phyloP scores from a whole-genome alignment of 2,113 vertebrate genomes.

The Cephalopterus ornatus region DNA sequence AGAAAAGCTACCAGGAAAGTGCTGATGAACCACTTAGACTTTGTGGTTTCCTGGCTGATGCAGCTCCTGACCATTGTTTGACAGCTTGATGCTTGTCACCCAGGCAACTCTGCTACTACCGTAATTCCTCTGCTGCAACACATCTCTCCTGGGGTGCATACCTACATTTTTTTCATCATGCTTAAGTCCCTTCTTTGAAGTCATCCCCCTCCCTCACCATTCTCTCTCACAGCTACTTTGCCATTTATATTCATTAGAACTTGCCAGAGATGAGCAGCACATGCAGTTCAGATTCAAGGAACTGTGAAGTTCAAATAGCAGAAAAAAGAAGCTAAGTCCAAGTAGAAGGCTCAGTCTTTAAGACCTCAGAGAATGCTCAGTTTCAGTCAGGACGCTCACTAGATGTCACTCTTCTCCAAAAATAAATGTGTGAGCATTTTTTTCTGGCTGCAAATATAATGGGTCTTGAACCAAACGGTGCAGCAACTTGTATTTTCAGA shows the following conservation, averaged over 20 bases:
- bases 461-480: not conserved
- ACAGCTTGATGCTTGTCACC: not conserved
- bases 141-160: not conserved
- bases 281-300: not conserved
- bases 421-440: not conserved
- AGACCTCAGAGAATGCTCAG: not conserved
- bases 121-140: not conserved
- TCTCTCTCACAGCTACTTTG: not conserved
- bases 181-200: not conserved
- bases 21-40: not conserved
- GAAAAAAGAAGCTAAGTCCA: not conserved
- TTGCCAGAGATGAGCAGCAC: not conserved
- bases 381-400: not conserved
- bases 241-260: not conserved
- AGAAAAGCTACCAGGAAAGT: not conserved
- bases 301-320: not conserved
- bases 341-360: not conserved
- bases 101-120: not conserved
- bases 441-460: not conserved
- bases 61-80: not conserved
- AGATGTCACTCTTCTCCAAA: constrained; percentile 66
- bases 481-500: not conserved
- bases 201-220: not conserved
- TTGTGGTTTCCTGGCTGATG: not conserved
- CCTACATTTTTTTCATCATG: not conserved